A percentile compares a stretch with the other conserved stretches of the same genome.
Conservation (phyloP, 2,113 vertebrate genomes). For the Lamprotornis superbus region DNA sequence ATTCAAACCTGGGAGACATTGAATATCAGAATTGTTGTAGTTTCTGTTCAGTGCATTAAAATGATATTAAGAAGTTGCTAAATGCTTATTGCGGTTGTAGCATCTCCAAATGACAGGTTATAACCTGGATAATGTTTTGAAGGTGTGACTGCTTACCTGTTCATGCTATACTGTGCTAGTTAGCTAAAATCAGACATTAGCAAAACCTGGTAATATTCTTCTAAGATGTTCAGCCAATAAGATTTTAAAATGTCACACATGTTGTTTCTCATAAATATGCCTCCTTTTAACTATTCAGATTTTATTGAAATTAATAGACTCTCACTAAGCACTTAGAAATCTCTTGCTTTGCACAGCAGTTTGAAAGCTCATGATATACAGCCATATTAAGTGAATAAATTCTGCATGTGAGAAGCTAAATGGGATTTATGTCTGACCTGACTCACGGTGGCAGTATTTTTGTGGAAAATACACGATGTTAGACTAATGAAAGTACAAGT, state of each 20-base stretch:
- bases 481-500: background rate
- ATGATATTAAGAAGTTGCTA: background rate
- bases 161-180: background rate
- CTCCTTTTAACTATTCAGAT: background rate
- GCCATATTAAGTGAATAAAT: background rate
- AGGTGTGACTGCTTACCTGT: background rate
- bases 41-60: background rate
- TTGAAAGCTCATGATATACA: background rate
- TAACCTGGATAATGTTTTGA: background rate
- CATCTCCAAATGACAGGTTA: background rate
- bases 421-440: background rate
- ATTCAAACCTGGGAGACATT: background rate
- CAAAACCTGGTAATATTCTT: background rate
- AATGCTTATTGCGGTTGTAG: background rate
- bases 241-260: background rate
- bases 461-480: background rate
- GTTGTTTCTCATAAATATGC: background rate
- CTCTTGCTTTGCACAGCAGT: background rate
- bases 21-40: background rate
- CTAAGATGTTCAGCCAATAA: background rate
- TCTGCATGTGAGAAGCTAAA: background rate
- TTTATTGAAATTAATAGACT: background rate
- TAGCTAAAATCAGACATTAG: background rate
- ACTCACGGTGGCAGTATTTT: constrained; percentile 37
- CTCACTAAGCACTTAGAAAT: background rate